A percentile compares a stretch with the other conserved stretches of the same genome.
These are phyloP conservation scores for Micronycteris hirsuta DNA, from an alignment of 2,113 vertebrate genomes.

Conservation along the genomic window DNA sequence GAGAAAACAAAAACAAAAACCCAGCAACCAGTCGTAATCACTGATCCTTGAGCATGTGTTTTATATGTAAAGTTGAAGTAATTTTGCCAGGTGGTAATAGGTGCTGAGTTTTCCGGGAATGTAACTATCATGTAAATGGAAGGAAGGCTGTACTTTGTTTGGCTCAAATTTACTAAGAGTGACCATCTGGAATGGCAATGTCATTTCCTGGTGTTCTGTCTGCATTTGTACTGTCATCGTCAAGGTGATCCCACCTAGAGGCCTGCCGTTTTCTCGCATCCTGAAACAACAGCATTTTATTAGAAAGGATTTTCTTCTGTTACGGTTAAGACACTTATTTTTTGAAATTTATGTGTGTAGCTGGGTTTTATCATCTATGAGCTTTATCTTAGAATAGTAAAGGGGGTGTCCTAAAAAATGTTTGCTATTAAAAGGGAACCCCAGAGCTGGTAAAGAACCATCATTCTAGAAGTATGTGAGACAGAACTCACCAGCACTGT, in stretches of 20 bases:
- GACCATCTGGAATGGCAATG: background rate
- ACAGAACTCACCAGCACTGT: background rate
- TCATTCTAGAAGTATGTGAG: background rate
- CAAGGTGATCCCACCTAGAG: background rate
- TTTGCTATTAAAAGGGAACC: background rate
- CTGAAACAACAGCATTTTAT: background rate
- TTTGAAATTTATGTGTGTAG: background rate
- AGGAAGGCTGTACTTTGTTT: background rate
- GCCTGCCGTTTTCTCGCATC: background rate
- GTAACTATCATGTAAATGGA: background rate
- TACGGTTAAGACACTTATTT: background rate
- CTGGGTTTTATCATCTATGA: background rate
- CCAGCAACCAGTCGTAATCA: background rate
- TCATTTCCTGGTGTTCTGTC: background rate
- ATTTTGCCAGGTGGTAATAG: background rate
- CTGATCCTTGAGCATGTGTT: background rate
- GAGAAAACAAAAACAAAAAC: background rate
- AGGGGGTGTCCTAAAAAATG: background rate
- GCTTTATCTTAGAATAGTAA: slow-evolving; percentile 19
- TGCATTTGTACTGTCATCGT: background rate
- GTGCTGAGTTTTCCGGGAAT: background rate
- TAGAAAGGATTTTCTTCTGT: background rate
- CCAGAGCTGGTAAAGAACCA: background rate
- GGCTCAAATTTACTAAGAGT: background rate
- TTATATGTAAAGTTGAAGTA: background rate